Base-by-base conservation (phyloP, 1,140 invertebrate species). In the Orchesella cincta region DNA sequence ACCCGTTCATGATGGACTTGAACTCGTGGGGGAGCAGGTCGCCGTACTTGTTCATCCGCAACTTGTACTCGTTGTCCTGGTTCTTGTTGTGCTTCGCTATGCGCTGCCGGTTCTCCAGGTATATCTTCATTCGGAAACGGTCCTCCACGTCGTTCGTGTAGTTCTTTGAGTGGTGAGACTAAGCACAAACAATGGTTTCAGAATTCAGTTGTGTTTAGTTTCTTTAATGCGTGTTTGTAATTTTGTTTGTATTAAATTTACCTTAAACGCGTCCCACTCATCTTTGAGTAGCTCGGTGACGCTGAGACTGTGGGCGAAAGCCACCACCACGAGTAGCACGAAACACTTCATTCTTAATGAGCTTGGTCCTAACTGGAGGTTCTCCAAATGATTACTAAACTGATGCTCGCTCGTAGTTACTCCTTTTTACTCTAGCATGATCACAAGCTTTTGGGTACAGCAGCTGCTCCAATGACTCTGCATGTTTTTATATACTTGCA, bases 1-100 rank as follows among this genome's bases (percentile, higher is more conserved):
- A 96, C 20, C 94, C 94, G 86, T 96, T 96, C 86, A 95, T 88
- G 14, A 85, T 88, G 64, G 87, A 81, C 1, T 89, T 86, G 85
- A 96, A 94, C 86, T 96, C 94, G 81, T 93, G 91, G 84, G 91
- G 92, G 78, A 95, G 87, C 88, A 95, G 88, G 86, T 96, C 94
- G 67, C 90, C 90, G 85, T 92, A 96, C 84, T 95, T 91, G 85
- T 96, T 96, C 81, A 94, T 84, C 35, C 85, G 88, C 78, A 73
- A 23, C 36, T 51, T 46, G 71, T 39, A 67, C 62, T 33, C 62
- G 5, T 29, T 29, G 5, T n/a, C 33, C 62, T 14, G n/a, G 16
- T 74, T 51, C 54, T 80, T 77, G 87, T 98, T 98, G 84, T 97
- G 95, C 83, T 91, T 90, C 34, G 92, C 92, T 84, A 97, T 93